Percentiles rank a stretch among this genome's conserved stretches.
phyloP scores from a whole-genome alignment of 1,140 invertebrate species.

The Ceratoteleas bidentatus region DNA sequence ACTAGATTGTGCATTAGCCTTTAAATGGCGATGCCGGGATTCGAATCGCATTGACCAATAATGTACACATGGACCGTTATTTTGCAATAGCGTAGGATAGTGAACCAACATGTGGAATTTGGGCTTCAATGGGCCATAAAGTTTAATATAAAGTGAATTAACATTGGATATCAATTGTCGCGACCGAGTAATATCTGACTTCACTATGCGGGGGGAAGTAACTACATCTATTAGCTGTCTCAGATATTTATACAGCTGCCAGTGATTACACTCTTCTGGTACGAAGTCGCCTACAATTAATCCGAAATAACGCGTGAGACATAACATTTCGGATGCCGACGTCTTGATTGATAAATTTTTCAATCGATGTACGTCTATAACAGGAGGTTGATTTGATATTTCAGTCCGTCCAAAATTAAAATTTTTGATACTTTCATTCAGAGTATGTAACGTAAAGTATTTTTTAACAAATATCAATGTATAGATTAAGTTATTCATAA shows the following conservation, averaged over 20 bases:
- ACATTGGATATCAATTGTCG: too few species aligned
- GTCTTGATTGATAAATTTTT: background rate
- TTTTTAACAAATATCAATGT: background rate
- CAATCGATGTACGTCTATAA: background rate
- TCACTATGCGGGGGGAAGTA: background rate
- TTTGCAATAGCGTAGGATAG: background rate
- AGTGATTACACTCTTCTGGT: background rate
- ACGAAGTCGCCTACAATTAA: background rate
- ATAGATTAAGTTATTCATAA: too few species aligned
- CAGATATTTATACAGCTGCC: background rate
- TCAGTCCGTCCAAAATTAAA: background rate
- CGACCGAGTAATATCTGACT: too few species aligned
- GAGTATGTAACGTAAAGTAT: background rate
- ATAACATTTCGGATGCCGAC: background rate
- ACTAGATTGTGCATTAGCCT: background rate
- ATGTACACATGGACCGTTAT: background rate
- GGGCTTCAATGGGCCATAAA: background rate
- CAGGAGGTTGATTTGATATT: background rate
- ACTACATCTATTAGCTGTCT: background rate
- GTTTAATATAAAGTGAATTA: too few species aligned
- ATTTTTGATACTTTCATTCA: background rate
- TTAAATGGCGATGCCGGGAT: background rate
- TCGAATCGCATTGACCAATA: slow-evolving; percentile 1
- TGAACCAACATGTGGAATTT: background rate
- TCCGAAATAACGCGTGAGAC: background rate